phyloP scores from a whole-genome alignment of 2,113 vertebrate genomes.

The Donacobius atricapilla region DNA sequence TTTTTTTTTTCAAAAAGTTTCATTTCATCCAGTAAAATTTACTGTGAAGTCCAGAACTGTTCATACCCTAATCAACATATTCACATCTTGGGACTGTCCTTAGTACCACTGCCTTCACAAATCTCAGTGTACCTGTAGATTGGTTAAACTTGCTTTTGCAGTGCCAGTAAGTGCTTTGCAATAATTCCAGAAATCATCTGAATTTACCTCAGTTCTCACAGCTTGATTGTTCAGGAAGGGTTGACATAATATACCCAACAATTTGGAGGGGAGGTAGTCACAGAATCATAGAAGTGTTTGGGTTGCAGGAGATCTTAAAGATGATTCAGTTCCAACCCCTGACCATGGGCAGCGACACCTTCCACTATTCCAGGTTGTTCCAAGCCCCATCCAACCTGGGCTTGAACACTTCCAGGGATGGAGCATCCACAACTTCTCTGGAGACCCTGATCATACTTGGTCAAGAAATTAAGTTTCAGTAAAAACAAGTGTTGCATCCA shows the following conservation, averaged over 20 bases:
- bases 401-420: background rate
- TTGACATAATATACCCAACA: background rate
- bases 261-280: background rate
- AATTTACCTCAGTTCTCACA: background rate
- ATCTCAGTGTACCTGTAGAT: background rate
- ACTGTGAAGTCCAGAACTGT: background rate
- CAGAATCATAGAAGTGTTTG: background rate
- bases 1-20: background rate
- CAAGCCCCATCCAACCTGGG: fast-evolving
- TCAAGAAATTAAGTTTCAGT: background rate
- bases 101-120: background rate
- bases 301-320: background rate
- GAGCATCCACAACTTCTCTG: background rate
- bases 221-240: background rate
- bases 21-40: background rate
- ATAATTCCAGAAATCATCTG: background rate
- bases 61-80: background rate
- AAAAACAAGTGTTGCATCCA: background rate
- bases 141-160: background rate
- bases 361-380: background rate
- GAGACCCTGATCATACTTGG: background rate
- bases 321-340: background rate
- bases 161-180: background rate
- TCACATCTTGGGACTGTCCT: background rate
- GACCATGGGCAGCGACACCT: background rate